Evolutionary conservation across 2,797 vertebrate genomes (phyloP), one percentile per base, ranked within the genome.

Genomic region (Falco concolor): DNA sequence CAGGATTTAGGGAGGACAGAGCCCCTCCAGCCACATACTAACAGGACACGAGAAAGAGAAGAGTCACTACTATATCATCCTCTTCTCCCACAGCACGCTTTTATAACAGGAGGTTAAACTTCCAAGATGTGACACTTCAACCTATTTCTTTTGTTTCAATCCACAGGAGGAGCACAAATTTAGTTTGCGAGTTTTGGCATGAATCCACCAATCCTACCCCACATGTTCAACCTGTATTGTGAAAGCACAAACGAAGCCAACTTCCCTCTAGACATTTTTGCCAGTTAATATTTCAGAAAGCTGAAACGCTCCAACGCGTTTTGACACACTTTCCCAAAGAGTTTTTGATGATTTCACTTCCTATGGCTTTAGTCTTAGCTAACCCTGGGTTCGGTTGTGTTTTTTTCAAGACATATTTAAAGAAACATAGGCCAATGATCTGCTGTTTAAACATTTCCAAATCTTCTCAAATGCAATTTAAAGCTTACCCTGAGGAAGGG

Each of bases 311-410:
- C 32, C 14, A 93, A 90, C 0, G 2, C 25, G 70, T 90, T 81
- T 90, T 81, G 89, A 89, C 86, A 83, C 25, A 70, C 81, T 60
- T 90, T 85, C 70, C 59, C 70, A 82, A 61, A 86, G 49, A 83
- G 20, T 53, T 94, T 82, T 63, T 82, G 83, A 90, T 76, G 42
- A 94, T 56, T 95, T 95, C 89, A 96, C 59, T 91, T 95, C 91
- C 89, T 81, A 85, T 64, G 57, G 84, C 57, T 86, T 86, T 64
- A 89, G 87, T 69, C 74, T 89, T 65, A 61, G 57, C 74, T 85
- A 95, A 95, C 93, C 34, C 67, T 81, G 36, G 59, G 61, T 44
- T 61, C n/a, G 18, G 56, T 32, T 84, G 59, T 57, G 69, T 9
- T 24, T 93, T 90, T 91, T 69, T 40, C 13, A 74, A 70, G 69